A percentile compares a stretch with the other conserved stretches of the same genome.
phyloP scores from a whole-genome alignment of 2,113 vertebrate species.

The Dissostichus mawsoni region DNA sequence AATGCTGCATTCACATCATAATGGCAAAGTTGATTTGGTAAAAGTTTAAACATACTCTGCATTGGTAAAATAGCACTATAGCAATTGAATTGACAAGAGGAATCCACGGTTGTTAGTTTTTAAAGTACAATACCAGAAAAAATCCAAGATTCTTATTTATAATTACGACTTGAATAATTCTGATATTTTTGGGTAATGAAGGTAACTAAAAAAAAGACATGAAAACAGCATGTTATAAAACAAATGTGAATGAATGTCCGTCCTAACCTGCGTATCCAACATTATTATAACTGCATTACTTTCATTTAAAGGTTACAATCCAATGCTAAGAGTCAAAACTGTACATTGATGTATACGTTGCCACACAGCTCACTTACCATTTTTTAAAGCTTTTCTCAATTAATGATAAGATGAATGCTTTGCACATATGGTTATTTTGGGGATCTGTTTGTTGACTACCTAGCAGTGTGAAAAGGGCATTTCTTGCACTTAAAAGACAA shows the following conservation, averaged over 20 bases:
- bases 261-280: background rate
- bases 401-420: background rate
- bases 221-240: background rate
- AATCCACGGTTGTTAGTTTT: background rate
- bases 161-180: background rate
- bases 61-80: too few relatives aligned
- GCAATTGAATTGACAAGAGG: background rate
- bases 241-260: background rate
- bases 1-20: background rate
- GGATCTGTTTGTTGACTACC: background rate
- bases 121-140: background rate
- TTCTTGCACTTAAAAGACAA: constrained; percentile 23
- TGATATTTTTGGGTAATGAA: background rate
- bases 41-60: too few relatives aligned
- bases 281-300: background rate
- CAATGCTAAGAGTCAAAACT: background rate
- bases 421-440: background rate
- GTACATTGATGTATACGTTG: background rate
- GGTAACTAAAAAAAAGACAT: background rate
- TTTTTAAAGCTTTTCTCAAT: background rate
- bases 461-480: constrained; percentile 43
- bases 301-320: background rate
- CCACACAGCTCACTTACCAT: background rate
- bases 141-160: too few relatives aligned
- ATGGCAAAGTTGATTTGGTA: background rate